Conservation (phyloP, 2,113 vertebrate genomes). For the Thryonomys swinderianus region DNA sequence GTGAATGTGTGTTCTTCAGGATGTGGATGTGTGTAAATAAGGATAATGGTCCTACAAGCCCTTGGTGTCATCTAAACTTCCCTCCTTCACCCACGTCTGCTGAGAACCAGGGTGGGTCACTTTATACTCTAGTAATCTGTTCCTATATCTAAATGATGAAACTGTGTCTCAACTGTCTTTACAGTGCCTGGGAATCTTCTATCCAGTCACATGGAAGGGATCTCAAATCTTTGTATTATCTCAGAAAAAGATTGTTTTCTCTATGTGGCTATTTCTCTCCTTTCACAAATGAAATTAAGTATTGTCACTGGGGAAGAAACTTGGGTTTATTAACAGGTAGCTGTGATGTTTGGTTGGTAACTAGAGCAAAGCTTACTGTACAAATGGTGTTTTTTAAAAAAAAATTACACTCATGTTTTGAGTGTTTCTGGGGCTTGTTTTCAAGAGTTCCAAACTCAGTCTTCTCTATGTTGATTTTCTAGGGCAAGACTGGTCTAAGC, state of each 20-base stretch:
- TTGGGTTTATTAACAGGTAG: slow-evolving; percentile 11
- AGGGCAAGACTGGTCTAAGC: neutral
- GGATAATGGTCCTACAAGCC: neutral
- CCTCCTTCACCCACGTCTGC: neutral
- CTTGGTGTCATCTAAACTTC: neutral
- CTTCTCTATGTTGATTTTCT: neutral
- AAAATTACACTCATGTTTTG: neutral
- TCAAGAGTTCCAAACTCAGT: neutral
- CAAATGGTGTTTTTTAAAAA: neutral
- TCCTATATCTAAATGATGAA: neutral
- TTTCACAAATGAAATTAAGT: slow-evolving; percentile 44
- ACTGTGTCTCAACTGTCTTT: neutral
- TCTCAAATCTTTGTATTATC: neutral
- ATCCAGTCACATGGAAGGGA: neutral
- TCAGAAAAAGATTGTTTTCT: neutral
- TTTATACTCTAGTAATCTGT: neutral
- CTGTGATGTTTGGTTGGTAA: slow-evolving; percentile 23
- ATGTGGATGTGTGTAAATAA: neutral
- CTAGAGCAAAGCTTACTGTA: slow-evolving; percentile 25
- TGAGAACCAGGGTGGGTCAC: neutral
- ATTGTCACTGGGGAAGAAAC: slow-evolving; percentile 8
- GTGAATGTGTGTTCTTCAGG: neutral
- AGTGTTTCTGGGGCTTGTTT: neutral
- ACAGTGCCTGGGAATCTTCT: neutral
- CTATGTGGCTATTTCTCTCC: neutral